Evolutionary conservation across 2,113 vertebrate genomes (phyloP).

Genomic region (Urocynchramus pylzowi): DNA sequence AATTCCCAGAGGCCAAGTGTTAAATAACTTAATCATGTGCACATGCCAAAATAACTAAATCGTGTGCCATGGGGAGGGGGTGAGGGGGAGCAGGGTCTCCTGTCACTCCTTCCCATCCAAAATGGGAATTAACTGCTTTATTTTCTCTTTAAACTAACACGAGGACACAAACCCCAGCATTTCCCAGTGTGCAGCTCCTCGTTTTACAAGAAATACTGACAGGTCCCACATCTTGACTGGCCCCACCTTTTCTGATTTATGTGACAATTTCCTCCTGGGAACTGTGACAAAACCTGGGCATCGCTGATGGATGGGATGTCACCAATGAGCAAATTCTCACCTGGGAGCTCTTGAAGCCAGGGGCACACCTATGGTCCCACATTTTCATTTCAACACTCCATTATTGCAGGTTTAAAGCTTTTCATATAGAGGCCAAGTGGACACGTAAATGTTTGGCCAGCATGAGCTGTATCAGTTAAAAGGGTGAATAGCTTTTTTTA

Average conservation of each 20-base stretch:
- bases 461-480: not conserved
- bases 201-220: not conserved
- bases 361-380: not conserved
- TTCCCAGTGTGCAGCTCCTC: not conserved
- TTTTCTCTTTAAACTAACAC: not conserved
- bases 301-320: conserved; percentile 63
- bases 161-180: not conserved
- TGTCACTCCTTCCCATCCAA: not conserved
- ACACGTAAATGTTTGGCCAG: not conserved
- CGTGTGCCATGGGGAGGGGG: not conserved
- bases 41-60: not conserved
- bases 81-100: not conserved
- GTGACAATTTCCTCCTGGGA: not conserved
- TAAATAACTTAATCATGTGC: not conserved
- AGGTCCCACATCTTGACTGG: not conserved
- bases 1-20: not conserved
- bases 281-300: conserved; percentile 39
- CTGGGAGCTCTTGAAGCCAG: not conserved
- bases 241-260: conserved; percentile 7
- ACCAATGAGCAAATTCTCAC: conserved; percentile 21
- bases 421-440: not conserved
- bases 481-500: not conserved
- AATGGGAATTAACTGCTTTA: not conserved
- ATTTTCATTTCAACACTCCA: conserved; percentile 11
- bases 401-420: not conserved